Percentiles rank a stretch among this genome's conserved stretches.
Evolutionary conservation across 2,888 invertebrate species (phyloP).

Genomic region (Cyclophora albipunctata): DNA sequence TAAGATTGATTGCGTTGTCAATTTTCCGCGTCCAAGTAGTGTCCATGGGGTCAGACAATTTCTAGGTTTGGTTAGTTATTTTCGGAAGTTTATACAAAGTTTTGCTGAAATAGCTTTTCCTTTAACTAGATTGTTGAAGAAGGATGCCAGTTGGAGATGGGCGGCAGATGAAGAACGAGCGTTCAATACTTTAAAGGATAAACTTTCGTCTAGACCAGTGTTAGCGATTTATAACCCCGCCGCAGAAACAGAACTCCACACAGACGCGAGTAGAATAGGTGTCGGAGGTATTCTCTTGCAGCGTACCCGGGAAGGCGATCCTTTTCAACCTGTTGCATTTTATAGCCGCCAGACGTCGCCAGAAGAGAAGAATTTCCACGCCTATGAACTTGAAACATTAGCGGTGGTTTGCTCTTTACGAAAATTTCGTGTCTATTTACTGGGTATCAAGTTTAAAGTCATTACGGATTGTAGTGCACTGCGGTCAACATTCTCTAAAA

Average conservation of each 20-base stretch:
- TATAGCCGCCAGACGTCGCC: constrained; percentile 18
- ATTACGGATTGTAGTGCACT: constrained; percentile 21
- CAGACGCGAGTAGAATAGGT: constrained; percentile 27
- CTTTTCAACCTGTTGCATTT: constrained; percentile 15
- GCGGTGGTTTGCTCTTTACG: constrained; percentile 15
- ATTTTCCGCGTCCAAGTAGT: no score
- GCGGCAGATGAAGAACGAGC: no score
- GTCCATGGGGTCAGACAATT: no score
- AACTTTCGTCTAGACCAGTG: no score
- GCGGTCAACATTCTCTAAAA: constrained; percentile 13
- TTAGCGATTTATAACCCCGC: constrained; percentile 2
- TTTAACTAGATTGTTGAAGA: no score
- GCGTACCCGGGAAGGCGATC: background rate
- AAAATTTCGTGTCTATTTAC: constrained; percentile 13
- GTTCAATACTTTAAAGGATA: no score
- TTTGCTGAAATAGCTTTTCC: no score
- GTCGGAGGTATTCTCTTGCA: constrained; percentile 32
- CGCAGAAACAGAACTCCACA: constrained; percentile 4
- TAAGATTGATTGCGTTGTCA: no score
- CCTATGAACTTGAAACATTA: constrained; percentile 21
- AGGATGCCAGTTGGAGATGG: no score
- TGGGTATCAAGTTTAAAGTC: constrained; percentile 19
- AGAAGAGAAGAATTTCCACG: constrained; percentile 18
- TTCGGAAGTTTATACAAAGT: no score
- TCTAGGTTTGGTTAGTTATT: no score